A percentile compares a stretch with the other conserved stretches of the same genome.
These are phyloP conservation scores for Dryas iulia DNA, from an alignment of 1,140 invertebrate genomes.

Conservation along the genomic window DNA sequence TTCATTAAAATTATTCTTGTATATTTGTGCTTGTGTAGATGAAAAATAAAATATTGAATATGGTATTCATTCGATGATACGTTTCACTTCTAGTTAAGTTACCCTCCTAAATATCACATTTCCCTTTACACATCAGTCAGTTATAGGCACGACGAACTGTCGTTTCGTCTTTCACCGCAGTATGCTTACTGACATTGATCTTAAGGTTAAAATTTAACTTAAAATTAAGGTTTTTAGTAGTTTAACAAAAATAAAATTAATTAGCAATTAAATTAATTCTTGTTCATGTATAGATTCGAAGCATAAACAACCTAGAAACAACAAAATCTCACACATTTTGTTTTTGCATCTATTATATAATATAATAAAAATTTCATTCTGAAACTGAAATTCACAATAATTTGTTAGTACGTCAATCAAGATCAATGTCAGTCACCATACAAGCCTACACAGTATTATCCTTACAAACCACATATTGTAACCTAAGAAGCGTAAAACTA, in stretches of 20 bases:
- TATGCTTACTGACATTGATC: neutral
- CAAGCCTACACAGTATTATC: constrained; percentile 1
- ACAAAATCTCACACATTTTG: too few species aligned
- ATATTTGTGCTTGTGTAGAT: constrained; percentile 23
- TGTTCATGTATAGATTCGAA: neutral
- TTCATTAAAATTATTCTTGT: constrained; percentile 12
- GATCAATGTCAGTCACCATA: neutral
- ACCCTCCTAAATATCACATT: constrained; percentile 60
- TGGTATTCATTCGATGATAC: constrained; percentile 11
- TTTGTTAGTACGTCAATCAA: neutral
- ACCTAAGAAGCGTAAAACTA: constrained; percentile 10
- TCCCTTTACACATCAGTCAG: constrained; percentile 64
- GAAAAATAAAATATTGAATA: constrained; percentile 24
- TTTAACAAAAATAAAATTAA: too few species aligned
- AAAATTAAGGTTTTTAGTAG: too few species aligned
- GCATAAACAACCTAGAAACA: neutral
- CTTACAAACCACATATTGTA: constrained; percentile 26
- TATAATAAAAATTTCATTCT: too few species aligned
- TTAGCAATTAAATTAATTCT: too few species aligned
- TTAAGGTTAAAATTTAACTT: neutral
- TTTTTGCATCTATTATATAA: too few species aligned
- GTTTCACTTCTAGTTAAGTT: constrained; percentile 21
- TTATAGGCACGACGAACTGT: constrained; percentile 9
- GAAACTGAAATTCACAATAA: too few species aligned
- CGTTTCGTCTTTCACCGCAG: neutral